These are phyloP conservation scores for Ginglymostoma cirratum DNA, from an alignment of 2,113 vertebrate species.

Conservation along the genomic window DNA sequence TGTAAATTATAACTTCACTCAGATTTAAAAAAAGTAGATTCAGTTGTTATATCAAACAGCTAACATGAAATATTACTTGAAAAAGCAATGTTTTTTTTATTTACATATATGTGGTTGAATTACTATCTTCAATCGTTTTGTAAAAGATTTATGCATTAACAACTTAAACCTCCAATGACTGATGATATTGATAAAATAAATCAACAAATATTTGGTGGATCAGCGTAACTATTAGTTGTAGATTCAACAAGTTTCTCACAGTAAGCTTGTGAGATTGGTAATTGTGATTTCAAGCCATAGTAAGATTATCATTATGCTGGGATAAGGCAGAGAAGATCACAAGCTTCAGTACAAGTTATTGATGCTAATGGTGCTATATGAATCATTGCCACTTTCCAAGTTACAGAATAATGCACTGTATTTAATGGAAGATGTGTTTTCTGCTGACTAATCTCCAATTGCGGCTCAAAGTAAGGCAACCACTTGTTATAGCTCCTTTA, in stretches of 20 bases:
- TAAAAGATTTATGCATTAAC: neutral
- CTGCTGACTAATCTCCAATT: neutral
- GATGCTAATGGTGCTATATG: neutral
- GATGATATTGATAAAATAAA: slow-evolving; percentile 20
- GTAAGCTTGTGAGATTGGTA: neutral
- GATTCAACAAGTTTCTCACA: neutral
- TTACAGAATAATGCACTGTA: neutral
- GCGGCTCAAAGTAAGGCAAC: neutral
- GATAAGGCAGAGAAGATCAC: neutral
- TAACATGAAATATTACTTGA: neutral
- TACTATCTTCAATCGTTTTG: neutral
- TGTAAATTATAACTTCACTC: neutral
- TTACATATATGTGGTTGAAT: neutral
- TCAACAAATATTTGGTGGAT: neutral
- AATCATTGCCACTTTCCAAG: neutral
- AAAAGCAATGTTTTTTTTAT: neutral
- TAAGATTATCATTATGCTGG: neutral
- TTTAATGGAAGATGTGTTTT: neutral
- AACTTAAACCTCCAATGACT: neutral
- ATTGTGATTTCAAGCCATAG: neutral
- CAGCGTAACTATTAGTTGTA: slow-evolving; percentile 26
- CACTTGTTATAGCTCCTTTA: neutral
- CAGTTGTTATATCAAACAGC: neutral
- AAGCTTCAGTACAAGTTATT: neutral
- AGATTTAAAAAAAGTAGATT: slow-evolving; percentile 11